Evolutionary conservation across 1,140 invertebrate species (phyloP).

Genomic region (Fopius arisanus): DNA sequence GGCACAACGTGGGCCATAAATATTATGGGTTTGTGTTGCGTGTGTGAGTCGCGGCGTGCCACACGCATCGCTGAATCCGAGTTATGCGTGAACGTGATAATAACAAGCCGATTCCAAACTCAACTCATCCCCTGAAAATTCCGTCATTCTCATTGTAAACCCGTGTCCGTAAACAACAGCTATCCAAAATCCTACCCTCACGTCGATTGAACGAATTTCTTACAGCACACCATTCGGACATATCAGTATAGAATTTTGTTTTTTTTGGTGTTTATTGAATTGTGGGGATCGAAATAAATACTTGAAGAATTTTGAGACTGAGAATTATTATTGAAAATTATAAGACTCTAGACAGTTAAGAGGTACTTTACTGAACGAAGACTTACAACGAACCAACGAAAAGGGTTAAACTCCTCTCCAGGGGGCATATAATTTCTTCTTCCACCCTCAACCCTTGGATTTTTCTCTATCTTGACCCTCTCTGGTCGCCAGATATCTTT

Average conservation of each 20-base stretch:
- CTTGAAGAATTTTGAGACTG: no score
- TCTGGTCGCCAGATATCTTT: no score
- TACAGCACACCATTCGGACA: neutral
- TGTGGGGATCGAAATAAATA: no score
- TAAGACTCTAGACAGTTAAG: no score
- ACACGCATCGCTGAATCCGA: constrained; percentile 57
- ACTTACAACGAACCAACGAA: no score
- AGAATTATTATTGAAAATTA: no score
- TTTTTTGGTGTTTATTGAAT: no score
- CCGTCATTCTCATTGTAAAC: constrained; percentile 45
- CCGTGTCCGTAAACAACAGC: neutral
- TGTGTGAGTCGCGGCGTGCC: constrained; percentile 22
- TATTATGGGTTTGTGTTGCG: neutral
- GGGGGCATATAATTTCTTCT: no score
- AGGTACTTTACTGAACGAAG: no score
- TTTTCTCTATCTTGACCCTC: no score
- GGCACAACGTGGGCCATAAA: constrained; percentile 35
- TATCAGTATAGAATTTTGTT: neutral
- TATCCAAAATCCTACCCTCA: neutral
- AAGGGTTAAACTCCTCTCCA: no score
- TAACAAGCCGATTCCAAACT: constrained; percentile 61
- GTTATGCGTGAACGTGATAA: constrained; percentile 61
- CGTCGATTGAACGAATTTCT: constrained; percentile 14
- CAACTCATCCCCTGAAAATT: constrained; percentile 41
- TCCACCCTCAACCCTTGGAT: no score